phyloP scores from a whole-genome alignment of 2,113 vertebrate genomes.

The human (Homo sapiens) region GRCh38 chr1:210932501-210933000 shows the following conservation, averaged over 20 bases:
- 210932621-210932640: neutral
- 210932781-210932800: neutral
- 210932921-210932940: neutral
- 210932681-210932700: neutral
- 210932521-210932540: neutral
- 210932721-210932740: neutral
- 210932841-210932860: neutral
- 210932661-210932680: neutral
- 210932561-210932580: neutral
- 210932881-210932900: neutral
- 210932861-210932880: neutral
- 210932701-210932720: neutral
- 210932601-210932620: neutral
- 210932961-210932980: neutral
- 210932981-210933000: neutral
- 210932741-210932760: neutral
- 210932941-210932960: neutral
- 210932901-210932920: neutral
- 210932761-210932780: neutral
- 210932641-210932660: neutral
- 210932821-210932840: neutral
- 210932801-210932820: neutral
- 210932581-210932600: neutral
- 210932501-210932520: neutral
- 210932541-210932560: neutral